Evolutionary conservation across 2,113 vertebrate genomes (phyloP), one percentile per base, ranked within the genome.

Genomic region (Synchiropus splendidus): DNA sequence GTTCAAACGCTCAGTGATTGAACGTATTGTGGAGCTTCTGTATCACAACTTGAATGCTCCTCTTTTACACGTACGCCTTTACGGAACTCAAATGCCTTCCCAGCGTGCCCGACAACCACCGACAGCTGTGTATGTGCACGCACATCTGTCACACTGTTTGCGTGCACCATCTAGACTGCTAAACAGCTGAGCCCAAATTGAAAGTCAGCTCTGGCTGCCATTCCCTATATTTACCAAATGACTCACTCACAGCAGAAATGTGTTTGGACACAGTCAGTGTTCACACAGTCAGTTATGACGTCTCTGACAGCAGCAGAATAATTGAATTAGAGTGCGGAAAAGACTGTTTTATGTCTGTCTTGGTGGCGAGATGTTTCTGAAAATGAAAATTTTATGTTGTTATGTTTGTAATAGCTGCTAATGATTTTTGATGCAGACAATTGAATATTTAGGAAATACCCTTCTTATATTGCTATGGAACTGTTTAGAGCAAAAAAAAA

Each of bases 141-240:
- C 41, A 36, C 14, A 48, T 64, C 54, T 72, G 56, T 64, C 58
- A 34, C 48, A 31, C 31, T 56, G 65, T 70, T 61, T 62, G 55
- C 69, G 61, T 60, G 56, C 48, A 67, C 49, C 55, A 70, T 56
- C 53, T 58, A 53, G 66, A 70, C 72, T 71, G 72, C 55, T 76
- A 67, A 82, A 75, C 77, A 79, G 77, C 79, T 78, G 72, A 80
- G 72, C 54, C 70, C 62, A 73, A 75, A 74, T 67, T 77, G 66
- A 71, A 69, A 78, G 74, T 78, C 67, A 55, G 59, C 16, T 50
- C 74, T 73, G 61, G 52, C 74, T 73, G 61, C 72, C 68, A 54
- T 65, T 76, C 61, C 47, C 64, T 70, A 53, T 78, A 67, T 80
- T 78, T 75, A 71, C 64, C 49, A 61, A 74, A 70, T 75, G 64